Percentiles rank a stretch among this genome's conserved stretches.
phyloP scores from a whole-genome alignment of 2,113 vertebrate genomes.

The cattle (Bos taurus) region ARS-UCD2.0 NC_037335.1:18662501-18663000 shows the following conservation, averaged over 20 bases:
- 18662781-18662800: neutral
- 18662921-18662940: neutral
- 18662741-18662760: neutral
- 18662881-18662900: neutral
- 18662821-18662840: neutral
- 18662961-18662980: neutral
- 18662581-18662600: neutral
- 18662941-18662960: neutral
- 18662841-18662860: neutral
- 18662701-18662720: neutral
- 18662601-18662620: neutral
- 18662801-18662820: neutral
- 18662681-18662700: neutral
- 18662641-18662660: neutral
- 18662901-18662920: neutral
- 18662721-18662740: neutral
- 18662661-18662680: neutral
- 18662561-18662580: neutral
- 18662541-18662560: neutral
- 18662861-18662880: neutral
- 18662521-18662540: neutral
- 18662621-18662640: neutral
- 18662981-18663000: neutral
- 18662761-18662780: neutral
- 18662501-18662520: neutral